Conservation (phyloP, 2,113 vertebrate species). For the Vidua macroura region DNA sequence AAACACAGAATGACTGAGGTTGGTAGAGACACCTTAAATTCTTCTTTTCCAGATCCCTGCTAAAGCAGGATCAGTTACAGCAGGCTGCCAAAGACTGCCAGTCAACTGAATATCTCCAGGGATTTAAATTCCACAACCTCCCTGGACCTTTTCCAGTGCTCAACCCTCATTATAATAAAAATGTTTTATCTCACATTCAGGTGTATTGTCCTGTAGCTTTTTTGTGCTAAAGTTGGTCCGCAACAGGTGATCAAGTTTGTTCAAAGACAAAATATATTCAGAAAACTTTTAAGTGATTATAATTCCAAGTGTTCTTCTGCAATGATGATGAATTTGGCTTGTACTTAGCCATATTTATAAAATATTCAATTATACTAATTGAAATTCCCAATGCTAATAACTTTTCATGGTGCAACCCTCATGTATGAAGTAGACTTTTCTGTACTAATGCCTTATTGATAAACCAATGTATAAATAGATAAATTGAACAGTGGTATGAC, state of each 20-base stretch:
- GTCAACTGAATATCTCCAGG: not conserved
- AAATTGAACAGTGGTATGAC: not conserved
- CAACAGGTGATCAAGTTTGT: not conserved
- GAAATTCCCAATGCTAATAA: not conserved
- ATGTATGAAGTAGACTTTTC: not conserved
- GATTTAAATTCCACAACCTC: not conserved
- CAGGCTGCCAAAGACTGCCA: not conserved
- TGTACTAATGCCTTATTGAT: not conserved
- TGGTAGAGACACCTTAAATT: not conserved
- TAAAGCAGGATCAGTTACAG: not conserved
- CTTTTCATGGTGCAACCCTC: not conserved
- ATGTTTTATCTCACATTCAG: not conserved
- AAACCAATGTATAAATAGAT: not conserved
- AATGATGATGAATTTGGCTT: not conserved
- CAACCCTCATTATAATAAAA: not conserved
- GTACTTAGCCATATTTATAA: not conserved
- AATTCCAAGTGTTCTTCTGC: not conserved
- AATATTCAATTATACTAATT: not conserved
- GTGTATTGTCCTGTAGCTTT: not conserved
- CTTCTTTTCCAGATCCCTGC: not conserved
- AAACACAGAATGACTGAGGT: not conserved
- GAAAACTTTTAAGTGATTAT: not conserved
- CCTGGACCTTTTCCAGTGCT: not conserved
- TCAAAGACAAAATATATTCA: not conserved
- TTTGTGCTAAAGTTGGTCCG: not conserved